Base-by-base conservation (phyloP, 2,888 invertebrate genomes). In the Hydriomena furcata region DNA sequence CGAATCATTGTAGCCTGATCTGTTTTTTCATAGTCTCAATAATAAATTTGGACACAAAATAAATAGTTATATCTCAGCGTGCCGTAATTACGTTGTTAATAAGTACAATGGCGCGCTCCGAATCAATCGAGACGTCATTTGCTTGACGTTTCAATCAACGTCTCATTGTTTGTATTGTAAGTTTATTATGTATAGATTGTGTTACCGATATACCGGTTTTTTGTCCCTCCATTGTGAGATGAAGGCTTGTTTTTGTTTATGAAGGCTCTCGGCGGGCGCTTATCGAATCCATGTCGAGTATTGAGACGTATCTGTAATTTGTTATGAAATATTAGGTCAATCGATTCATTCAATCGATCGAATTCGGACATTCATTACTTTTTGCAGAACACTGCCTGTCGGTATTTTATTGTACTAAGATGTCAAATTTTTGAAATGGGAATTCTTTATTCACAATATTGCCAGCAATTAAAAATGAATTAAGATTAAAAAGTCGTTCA, bases 71-170 rank as follows among this genome's bases (percentile, higher is more conserved):
- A 83, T 79, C 85, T 62, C 87, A 79, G 80, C 84, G 75, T 83
- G 85, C 76, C 74, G 83, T 90, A 89, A 90, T 90, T 89, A 89
- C 73, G 80, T 73, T 75, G 75, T 82, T 90, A 89, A 88, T 88
- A 88, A 82, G 79, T 83, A 85, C 83, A 83, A 83, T 81, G 84
- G 69, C 62, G 55, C 58, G 67, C 61, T 79, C 81, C 66, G 80
- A 87, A 83, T 86, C 86, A 84, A 85, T 87, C 87, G 79, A 63
- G 71, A 75, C 83, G 80, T 84, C 84, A 80, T 80, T 82, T 78
- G 79, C 67, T 76, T 89, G 89, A 90, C 90, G 86, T 90, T 89
- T 89, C 89, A 90, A 90, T 90, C 90, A 88, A 79, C 85, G 76
- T 82, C 71, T 76, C 79, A 82, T 88, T 90, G 90, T 90, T 90